Conservation (phyloP, 1,140 invertebrate genomes). For the Camponotus floridanus region DNA sequence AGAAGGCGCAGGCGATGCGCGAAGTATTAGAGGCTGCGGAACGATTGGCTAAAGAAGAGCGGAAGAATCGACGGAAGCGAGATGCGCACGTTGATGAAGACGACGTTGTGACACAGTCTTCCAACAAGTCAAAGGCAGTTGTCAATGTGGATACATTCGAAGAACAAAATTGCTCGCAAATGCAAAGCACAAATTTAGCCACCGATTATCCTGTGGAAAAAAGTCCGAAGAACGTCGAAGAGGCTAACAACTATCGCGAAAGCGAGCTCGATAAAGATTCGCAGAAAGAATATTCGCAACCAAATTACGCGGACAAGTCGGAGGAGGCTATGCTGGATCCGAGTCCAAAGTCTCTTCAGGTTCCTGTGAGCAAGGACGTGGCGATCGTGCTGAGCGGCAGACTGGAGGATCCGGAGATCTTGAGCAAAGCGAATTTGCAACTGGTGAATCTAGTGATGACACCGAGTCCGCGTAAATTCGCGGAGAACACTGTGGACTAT, state of each 20-base stretch:
- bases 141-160: not conserved
- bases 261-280: not conserved
- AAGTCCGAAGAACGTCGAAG: not conserved
- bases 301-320: conserved; percentile 6
- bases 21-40: conserved; percentile 87
- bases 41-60: conserved; percentile 87
- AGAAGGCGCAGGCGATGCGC: conserved; percentile 78
- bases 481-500: conserved; percentile 71
- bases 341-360: conserved; percentile 63
- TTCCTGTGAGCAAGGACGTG: conserved; percentile 82
- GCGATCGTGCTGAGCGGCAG: conserved; percentile 82
- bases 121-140: not conserved
- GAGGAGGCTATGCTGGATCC: conserved; percentile 26
- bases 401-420: conserved; percentile 79
- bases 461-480: conserved; percentile 66
- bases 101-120: not conserved
- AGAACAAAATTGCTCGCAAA: not conserved
- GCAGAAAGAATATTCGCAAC: not conserved
- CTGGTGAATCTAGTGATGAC: conserved; percentile 80
- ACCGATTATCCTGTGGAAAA: not conserved
- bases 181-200: not conserved
- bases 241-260: conserved; percentile 35
- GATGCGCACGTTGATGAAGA: conserved; percentile 80
- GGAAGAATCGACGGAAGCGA: conserved; percentile 87
- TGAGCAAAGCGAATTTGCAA: conserved; percentile 78